A percentile compares a stretch with the other conserved stretches of the same genome.
Evolutionary conservation across 2,888 invertebrate species (phyloP).

Genomic region (Scaptomyza reducta): DNA sequence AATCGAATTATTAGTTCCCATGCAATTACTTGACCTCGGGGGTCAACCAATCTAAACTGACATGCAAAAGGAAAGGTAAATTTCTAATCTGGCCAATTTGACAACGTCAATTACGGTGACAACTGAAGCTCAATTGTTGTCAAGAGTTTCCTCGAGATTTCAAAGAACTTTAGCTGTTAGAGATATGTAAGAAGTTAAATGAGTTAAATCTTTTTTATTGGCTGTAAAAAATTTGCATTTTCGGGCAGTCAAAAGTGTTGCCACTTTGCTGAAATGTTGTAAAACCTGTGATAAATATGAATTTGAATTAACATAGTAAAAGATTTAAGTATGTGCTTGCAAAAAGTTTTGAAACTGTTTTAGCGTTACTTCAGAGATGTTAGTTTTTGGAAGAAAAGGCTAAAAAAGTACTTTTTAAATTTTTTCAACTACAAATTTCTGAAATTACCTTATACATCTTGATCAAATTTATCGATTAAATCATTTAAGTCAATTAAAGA

Average conservation of each 20-base stretch:
- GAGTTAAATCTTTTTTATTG: neutral
- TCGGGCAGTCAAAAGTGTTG: neutral
- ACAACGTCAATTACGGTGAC: neutral
- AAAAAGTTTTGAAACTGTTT: neutral
- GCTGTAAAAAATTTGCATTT: neutral
- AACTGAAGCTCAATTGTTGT: constrained; percentile 9
- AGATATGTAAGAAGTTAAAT: neutral
- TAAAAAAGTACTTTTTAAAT: too few relatives aligned
- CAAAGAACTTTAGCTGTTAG: neutral
- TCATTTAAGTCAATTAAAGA: too few relatives aligned
- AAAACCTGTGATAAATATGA: neutral
- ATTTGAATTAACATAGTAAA: neutral
- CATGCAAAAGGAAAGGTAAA: constrained; percentile 8
- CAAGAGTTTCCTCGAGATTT: neutral
- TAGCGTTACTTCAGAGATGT: too few relatives aligned
- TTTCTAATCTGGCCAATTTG: constrained; percentile 3
- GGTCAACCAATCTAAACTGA: constrained; percentile 9
- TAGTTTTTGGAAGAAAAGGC: too few relatives aligned
- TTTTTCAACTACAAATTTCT: too few relatives aligned
- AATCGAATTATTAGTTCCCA: constrained; percentile 42
- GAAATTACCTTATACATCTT: too few relatives aligned
- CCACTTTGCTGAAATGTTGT: neutral
- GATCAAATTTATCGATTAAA: too few relatives aligned
- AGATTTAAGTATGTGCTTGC: neutral
- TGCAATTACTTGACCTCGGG: constrained; percentile 28